Conservation (phyloP, 2,113 vertebrate species). For the Stigmatopora nigra region DNA sequence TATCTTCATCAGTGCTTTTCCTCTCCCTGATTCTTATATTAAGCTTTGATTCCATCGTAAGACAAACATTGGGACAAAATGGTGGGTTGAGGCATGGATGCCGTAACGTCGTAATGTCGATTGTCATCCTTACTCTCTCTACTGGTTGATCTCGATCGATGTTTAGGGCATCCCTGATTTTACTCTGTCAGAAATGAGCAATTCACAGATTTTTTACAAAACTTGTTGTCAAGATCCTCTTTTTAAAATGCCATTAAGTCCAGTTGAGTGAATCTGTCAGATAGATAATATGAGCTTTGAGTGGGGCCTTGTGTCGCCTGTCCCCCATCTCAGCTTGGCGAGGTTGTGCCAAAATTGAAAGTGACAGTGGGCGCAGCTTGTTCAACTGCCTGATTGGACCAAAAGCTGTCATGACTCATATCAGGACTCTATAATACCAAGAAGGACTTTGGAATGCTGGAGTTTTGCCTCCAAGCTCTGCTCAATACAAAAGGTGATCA, state of each 20-base stretch:
- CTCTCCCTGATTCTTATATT: no score
- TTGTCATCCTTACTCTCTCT: no score
- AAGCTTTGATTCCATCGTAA: no score
- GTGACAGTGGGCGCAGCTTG: constrained; percentile 91
- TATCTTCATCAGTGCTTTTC: no score
- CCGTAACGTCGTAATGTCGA: no score
- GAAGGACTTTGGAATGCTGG: constrained; percentile 23
- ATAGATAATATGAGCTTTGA: constrained; percentile 96
- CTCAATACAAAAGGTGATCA: not conserved
- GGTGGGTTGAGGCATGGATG: no score
- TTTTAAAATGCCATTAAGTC: constrained; percentile 88
- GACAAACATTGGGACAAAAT: no score
- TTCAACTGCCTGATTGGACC: constrained; percentile 85
- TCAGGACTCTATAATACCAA: constrained; percentile 73
- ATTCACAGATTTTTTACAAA: not conserved
- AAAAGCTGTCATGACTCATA: constrained; percentile 70
- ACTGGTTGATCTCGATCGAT: no score
- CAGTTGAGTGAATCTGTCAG: constrained; percentile 99
- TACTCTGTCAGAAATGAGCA: not conserved
- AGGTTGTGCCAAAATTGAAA: constrained; percentile 98
- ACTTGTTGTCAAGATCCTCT: not conserved
- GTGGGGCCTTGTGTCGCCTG: constrained; percentile 90
- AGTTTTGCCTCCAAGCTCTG: not conserved
- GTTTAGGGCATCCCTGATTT: no score
- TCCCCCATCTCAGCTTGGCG: constrained; percentile 83